Evolutionary conservation across 1,140 invertebrate species (phyloP), one percentile per base, ranked within the genome.

Genomic region (Bicyclus anynana): DNA sequence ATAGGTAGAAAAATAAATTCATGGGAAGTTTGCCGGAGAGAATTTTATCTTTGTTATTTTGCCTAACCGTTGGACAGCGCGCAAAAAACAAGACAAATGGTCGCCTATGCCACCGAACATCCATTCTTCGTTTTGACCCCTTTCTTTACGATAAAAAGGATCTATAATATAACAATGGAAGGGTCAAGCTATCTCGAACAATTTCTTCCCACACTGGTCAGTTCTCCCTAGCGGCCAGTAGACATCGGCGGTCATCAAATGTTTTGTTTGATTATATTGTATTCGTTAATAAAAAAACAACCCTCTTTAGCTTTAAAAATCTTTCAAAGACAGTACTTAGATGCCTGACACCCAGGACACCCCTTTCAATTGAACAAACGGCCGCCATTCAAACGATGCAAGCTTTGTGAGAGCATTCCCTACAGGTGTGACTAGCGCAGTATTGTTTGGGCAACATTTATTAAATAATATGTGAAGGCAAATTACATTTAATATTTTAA

Each of bases 1-100:
- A 87, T 79, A 83, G 79, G 78, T 80, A 74, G 78, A 87, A 87
- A 87, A 84, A 87, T 86, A 82, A 75, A 84, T 77, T 70, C 82
- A 84, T 85, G 81, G 79, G 80, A 84, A 85, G 67, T 72, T 79
- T 53, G 68, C 54, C 65, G 67, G 59, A 58, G 58, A 62, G 59
- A 59, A 71, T 78, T 74, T 75, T 76, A 75, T 76, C 69, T 78
- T 76, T 78, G 72, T 79, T 82, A 80, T 74, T 78, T 81, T 65
- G 65, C 62, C 73, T 84, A 74, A 81, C 79, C 75, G 75, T 82
- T 80, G 62, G 60, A 44, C 72, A 65, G 54, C 58, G 62, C 59
- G 75, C 74, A 83, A 85, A 84, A 84, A 84, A 84, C 14, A 27
- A 72, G 68, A 77, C 69, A 66, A 81, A 77, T 70, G 63, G 59